Conservation (phyloP, 2,113 vertebrate genomes). For the Macrotis lagotis region DNA sequence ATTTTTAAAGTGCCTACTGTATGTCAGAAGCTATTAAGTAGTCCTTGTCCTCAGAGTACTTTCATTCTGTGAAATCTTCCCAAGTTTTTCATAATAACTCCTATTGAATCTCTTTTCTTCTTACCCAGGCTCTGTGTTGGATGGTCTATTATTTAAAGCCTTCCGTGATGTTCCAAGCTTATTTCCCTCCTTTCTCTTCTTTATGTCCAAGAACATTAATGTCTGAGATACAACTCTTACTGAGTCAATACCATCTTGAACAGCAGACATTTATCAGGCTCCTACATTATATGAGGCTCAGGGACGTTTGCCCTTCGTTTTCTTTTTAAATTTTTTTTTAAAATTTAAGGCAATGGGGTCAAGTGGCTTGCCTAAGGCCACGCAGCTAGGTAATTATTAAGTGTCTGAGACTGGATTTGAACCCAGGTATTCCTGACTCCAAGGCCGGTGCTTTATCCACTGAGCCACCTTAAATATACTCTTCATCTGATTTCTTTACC, state of each 20-base stretch:
- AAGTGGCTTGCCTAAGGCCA: no score
- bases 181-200: neutral
- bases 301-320: no score
- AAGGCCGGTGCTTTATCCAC: no score
- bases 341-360: no score
- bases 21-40: neutral
- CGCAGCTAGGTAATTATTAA: no score
- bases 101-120: neutral
- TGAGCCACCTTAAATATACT: no score
- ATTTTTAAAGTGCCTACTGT: neutral
- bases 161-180: neutral
- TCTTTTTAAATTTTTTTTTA: no score
- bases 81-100: neutral
- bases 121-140: neutral
- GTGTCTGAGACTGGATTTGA: no score
- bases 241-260: neutral
- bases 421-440: no score
- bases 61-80: neutral
- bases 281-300: neutral
- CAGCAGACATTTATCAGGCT: neutral
- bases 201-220: neutral
- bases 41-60: neutral
- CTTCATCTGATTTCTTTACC: no score
- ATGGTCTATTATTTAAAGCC: neutral
- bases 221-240: neutral